A percentile compares a stretch with the other conserved stretches of the same genome.
phyloP scores from a whole-genome alignment of 2,888 invertebrate genomes.

The Cosmia trapezina region DNA sequence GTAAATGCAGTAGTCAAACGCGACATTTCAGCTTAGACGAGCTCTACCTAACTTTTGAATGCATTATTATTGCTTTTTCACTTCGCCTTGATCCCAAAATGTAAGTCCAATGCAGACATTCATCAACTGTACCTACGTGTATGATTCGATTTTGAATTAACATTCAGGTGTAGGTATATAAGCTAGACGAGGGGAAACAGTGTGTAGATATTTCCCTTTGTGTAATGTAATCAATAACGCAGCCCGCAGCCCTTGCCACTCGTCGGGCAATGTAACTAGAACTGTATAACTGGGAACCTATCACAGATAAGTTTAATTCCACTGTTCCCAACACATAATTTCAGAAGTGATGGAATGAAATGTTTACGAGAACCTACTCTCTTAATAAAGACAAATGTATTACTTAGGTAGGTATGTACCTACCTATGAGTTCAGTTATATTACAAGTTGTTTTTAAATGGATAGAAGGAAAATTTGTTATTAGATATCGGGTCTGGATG shows the following conservation, averaged over 20 bases:
- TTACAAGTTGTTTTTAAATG: background rate
- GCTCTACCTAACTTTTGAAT: background rate
- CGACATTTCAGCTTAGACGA: too few species aligned
- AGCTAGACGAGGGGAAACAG: constrained; percentile 69
- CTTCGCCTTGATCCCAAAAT: background rate
- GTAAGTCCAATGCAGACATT: background rate
- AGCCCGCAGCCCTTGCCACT: constrained; percentile 63
- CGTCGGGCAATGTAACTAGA: constrained; percentile 47
- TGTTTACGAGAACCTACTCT: constrained; percentile 1
- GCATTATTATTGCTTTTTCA: background rate
- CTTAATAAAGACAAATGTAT: constrained; percentile 8
- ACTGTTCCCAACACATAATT: constrained; percentile 1
- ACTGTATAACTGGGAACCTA: constrained; percentile 14
- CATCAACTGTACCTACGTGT: background rate
- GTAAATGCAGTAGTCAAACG: too few species aligned
- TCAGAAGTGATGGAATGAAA: constrained; percentile 2
- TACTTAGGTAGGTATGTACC: background rate
- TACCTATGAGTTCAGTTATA: background rate
- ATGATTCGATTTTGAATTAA: constrained; percentile 23
- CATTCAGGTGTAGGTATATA: constrained; percentile 46
- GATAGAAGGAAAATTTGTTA: constrained; percentile 26
- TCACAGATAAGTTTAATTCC: background rate
- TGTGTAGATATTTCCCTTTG: constrained; percentile 72
- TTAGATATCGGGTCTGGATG: constrained; percentile 5
- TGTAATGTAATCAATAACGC: constrained; percentile 76